Conservation (phyloP, 1,140 invertebrate genomes). For the Meteorus sp. region DNA sequence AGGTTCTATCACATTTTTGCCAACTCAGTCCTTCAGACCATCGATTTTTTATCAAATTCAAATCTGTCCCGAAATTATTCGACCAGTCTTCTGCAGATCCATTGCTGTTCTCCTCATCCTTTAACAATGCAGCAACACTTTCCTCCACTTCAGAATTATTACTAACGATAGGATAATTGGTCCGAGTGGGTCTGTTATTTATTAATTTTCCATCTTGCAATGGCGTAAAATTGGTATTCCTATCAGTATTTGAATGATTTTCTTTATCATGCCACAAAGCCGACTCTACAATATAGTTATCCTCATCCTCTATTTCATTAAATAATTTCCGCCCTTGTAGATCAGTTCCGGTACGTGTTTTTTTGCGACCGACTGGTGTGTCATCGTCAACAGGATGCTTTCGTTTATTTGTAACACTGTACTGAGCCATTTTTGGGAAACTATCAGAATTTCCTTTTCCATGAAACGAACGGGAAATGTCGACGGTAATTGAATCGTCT, state of each 20-base stretch:
- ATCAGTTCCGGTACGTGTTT: constrained; percentile 33
- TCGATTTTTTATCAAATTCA: constrained; percentile 1
- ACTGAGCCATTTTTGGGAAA: too few species aligned
- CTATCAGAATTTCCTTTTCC: constrained; percentile 24
- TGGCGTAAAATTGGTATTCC: background rate
- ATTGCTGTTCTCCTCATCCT: constrained; percentile 35
- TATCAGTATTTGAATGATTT: constrained; percentile 1
- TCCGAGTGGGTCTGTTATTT: constrained; percentile 3
- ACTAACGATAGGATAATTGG: constrained; percentile 7
- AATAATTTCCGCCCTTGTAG: constrained; percentile 38
- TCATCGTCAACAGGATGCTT: constrained; percentile 31
- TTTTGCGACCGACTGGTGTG: constrained; percentile 40
- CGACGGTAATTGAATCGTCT: background rate
- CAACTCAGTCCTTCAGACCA: background rate
- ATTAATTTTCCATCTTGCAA: background rate
- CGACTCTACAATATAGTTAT: background rate
- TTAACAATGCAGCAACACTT: constrained; percentile 35
- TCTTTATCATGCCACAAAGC: constrained; percentile 17
- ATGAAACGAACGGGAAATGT: constrained; percentile 17
- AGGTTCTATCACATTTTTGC: background rate
- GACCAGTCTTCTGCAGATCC: constrained; percentile 13
- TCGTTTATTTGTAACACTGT: constrained; percentile 23
- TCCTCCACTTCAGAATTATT: constrained; percentile 38
- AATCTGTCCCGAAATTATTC: background rate
- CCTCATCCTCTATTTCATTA: constrained; percentile 21